Conservation (phyloP, 2,888 invertebrate genomes). For the Caenorhabditis uteleia region DNA sequence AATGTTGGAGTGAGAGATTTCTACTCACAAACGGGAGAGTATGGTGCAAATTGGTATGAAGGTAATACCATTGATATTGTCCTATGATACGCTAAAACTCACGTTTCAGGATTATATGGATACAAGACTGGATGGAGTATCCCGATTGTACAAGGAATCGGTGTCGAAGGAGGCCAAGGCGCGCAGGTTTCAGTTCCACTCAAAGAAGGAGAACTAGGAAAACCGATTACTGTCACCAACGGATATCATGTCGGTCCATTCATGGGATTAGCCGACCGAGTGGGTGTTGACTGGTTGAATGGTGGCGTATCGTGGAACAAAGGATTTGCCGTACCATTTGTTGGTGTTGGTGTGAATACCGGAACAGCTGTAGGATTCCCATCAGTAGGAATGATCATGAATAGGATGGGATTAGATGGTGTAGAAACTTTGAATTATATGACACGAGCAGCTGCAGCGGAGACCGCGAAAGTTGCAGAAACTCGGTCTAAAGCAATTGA, state of each 20-base stretch:
- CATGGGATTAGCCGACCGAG: conserved; percentile 57
- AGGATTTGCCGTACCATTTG: conserved; percentile 58
- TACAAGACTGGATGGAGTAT: conserved; percentile 63
- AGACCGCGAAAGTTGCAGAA: conserved; percentile 24
- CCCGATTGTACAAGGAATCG: conserved; percentile 56
- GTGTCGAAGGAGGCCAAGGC: conserved; percentile 60
- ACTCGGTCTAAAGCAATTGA: conserved; percentile 13
- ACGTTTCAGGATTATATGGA: conserved; percentile 50
- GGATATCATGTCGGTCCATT: conserved; percentile 63
- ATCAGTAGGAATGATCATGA: conserved; percentile 55
- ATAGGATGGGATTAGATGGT: conserved; percentile 48
- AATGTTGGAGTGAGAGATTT: conserved; percentile 59
- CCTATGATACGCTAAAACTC: background rate
- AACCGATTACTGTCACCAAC: conserved; percentile 55
- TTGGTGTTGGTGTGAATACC: conserved; percentile 60
- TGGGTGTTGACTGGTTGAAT: conserved; percentile 65
- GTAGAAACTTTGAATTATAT: conserved; percentile 42
- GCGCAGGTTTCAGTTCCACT: conserved; percentile 51
- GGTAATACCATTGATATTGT: conserved; percentile 14
- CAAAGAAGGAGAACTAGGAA: conserved; percentile 61
- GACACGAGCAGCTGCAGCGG: conserved; percentile 32
- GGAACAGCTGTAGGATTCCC: conserved; percentile 62
- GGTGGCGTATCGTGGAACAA: conserved; percentile 58
- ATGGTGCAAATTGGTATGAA: conserved; percentile 62
- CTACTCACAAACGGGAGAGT: conserved; percentile 56